Percentiles rank a stretch among this genome's conserved stretches.
Evolutionary conservation across 2,888 invertebrate genomes (phyloP).

Genomic region (Drosophila phalerata): DNA sequence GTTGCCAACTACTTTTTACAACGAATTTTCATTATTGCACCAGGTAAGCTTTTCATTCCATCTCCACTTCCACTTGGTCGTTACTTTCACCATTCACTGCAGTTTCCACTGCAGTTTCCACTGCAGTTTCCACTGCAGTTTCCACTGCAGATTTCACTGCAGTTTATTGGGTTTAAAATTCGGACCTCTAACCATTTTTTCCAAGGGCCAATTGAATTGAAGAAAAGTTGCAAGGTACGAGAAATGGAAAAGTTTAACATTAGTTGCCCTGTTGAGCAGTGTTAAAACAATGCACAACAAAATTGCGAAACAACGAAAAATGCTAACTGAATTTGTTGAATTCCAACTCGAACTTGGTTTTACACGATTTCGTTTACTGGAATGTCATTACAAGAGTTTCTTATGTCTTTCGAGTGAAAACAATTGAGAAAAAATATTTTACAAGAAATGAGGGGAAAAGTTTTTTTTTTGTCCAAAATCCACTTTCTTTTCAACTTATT

Average conservation of each 20-base stretch:
- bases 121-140: too few species aligned
- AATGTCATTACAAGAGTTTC: conserved; percentile 4
- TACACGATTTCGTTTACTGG: conserved; percentile 2
- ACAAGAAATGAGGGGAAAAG: not conserved
- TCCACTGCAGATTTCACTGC: conserved; percentile 19
- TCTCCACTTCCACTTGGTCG: conserved; percentile 11
- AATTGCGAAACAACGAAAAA: conserved; percentile 10
- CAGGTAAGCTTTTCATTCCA: conserved; percentile 62
- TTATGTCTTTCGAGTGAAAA: not conserved
- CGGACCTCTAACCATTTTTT: conserved; percentile 10
- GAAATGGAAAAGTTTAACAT: conserved; percentile 22
- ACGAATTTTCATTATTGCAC: conserved; percentile 77
- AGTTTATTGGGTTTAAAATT: conserved; percentile 53
- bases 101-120: conserved; percentile 36
- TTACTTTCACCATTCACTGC: conserved; percentile 1
- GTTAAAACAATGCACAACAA: conserved; percentile 18
- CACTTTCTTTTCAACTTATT: not conserved
- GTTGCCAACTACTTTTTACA: conserved; percentile 76
- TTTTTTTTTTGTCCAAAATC: not conserved
- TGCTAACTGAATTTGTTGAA: conserved; percentile 11
- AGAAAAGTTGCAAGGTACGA: conserved; percentile 19
- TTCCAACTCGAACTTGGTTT: conserved; percentile 12
- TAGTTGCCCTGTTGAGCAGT: conserved; percentile 9
- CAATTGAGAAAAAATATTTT: conserved; percentile 1
- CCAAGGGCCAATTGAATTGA: conserved; percentile 26